These are phyloP conservation scores for Tholera decimalis DNA, from an alignment of 2,888 invertebrate species.

Conservation along the genomic window DNA sequence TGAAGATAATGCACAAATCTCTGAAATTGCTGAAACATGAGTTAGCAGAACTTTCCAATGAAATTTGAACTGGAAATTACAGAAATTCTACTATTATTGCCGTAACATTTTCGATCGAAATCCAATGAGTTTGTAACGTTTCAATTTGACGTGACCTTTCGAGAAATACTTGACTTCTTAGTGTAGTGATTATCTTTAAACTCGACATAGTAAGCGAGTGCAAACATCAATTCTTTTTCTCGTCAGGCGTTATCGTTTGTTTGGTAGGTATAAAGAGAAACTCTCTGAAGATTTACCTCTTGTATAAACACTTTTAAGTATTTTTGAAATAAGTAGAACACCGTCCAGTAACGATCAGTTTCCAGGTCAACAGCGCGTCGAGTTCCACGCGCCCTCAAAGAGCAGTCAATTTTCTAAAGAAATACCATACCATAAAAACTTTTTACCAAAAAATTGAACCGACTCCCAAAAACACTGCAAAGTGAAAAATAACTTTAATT, in stretches of 20 bases:
- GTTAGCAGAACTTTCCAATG: slow-evolving; percentile 27
- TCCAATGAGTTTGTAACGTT: slow-evolving; percentile 18
- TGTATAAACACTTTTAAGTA: too few relatives aligned
- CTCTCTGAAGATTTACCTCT: slow-evolving; percentile 18
- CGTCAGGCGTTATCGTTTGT: slow-evolving; percentile 29
- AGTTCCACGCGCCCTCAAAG: too few relatives aligned
- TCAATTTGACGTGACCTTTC: slow-evolving; percentile 27
- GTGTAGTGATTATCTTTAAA: slow-evolving; percentile 14
- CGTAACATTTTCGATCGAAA: slow-evolving; percentile 28
- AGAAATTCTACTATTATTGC: slow-evolving; percentile 24
- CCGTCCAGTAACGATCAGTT: too few relatives aligned
- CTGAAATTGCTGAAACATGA: slow-evolving; percentile 29
- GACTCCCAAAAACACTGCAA: too few relatives aligned
- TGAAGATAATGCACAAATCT: slow-evolving; percentile 26
- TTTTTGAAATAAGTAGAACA: too few relatives aligned
- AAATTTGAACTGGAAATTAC: slow-evolving; percentile 20
- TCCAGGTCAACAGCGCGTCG: too few relatives aligned
- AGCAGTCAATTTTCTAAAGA: too few relatives aligned
- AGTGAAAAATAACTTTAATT: too few relatives aligned
- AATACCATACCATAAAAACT: too few relatives aligned
- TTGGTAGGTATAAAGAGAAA: slow-evolving; percentile 43
- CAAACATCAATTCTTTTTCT: slow-evolving; percentile 42
- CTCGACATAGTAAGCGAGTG: slow-evolving; percentile 15
- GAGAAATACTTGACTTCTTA: slow-evolving; percentile 37
- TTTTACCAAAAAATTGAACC: too few relatives aligned